Percentiles rank a stretch among this genome's conserved stretches.
Evolutionary conservation across 2,888 invertebrate genomes (phyloP).

Genomic region (Drosophila crucigera): DNA sequence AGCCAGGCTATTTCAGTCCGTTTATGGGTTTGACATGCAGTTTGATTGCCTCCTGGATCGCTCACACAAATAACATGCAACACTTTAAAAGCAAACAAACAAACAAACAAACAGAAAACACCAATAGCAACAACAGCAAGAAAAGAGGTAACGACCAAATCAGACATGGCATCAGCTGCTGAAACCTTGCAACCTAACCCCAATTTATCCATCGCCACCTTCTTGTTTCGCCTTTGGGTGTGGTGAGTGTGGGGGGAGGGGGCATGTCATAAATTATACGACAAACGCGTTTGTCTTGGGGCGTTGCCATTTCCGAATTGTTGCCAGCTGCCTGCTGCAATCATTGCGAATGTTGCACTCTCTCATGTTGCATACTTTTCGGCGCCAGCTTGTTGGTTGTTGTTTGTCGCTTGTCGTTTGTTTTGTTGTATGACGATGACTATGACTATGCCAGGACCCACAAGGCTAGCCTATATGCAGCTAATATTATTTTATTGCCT

Average conservation of each 20-base stretch:
- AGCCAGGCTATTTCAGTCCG: constrained; percentile 15
- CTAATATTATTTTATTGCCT: constrained; percentile 82
- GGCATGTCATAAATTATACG: constrained; percentile 75
- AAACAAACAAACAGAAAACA: constrained; percentile 12
- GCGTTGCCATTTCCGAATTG: constrained; percentile 51
- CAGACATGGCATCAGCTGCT: constrained; percentile 60
- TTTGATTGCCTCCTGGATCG: constrained; percentile 53
- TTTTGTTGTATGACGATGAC: constrained; percentile 9
- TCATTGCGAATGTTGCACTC: constrained; percentile 74
- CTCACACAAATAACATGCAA: constrained; percentile 75
- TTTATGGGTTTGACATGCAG: constrained; percentile 73
- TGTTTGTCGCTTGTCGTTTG: not conserved
- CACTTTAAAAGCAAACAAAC: constrained; percentile 51
- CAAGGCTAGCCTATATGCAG: constrained; percentile 65
- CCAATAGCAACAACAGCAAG: not conserved
- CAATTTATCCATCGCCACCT: not conserved
- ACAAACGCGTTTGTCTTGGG: constrained; percentile 78
- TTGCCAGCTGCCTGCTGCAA: constrained; percentile 54
- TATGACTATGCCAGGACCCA: constrained; percentile 4
- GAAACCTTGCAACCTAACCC: not conserved
- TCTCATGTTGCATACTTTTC: constrained; percentile 74
- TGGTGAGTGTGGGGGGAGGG: constrained; percentile 18
- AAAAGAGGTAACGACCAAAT: constrained; percentile 60
- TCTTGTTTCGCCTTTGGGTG: constrained; percentile 13
- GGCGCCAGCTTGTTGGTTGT: constrained; percentile 37